phyloP scores from a whole-genome alignment of 2,113 vertebrate species.

The Apistogramma diplotaenia region DNA sequence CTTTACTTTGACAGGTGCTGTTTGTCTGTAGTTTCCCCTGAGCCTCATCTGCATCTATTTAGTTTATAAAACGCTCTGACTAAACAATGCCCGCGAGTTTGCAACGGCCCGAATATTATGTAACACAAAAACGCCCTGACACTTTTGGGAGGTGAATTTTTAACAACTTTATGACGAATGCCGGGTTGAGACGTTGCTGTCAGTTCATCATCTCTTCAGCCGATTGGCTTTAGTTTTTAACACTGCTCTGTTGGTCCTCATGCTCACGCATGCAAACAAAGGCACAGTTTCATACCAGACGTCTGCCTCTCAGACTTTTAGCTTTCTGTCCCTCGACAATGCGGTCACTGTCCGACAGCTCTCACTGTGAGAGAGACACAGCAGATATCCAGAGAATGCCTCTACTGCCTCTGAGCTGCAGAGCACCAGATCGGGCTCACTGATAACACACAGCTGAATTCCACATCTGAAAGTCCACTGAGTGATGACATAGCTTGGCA shows the following conservation, averaged over 20 bases:
- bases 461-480: slow-evolving; percentile 21
- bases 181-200: neutral
- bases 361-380: neutral
- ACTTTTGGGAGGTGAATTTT: neutral
- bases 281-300: slow-evolving; percentile 16
- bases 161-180: neutral
- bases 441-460: slow-evolving; percentile 41
- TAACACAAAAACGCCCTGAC: neutral
- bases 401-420: slow-evolving; percentile 4
- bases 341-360: slow-evolving; percentile 15
- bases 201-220: slow-evolving; percentile 5
- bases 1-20: neutral
- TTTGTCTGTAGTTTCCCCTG: neutral
- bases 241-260: neutral
- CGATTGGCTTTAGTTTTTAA: neutral
- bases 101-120: neutral
- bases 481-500: slow-evolving; percentile 1
- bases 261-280: slow-evolving; percentile 32
- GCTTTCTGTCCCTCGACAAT: slow-evolving; percentile 36
- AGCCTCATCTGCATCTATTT: neutral
- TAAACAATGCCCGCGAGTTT: neutral
- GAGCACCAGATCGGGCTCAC: slow-evolving; percentile 27
- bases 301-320: slow-evolving; percentile 6
- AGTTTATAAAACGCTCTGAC: neutral
- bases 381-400: slow-evolving; percentile 39